Percentiles rank a stretch among this genome's conserved stretches.
Conservation (phyloP, 2,113 vertebrate species). For the Channa argus region DNA sequence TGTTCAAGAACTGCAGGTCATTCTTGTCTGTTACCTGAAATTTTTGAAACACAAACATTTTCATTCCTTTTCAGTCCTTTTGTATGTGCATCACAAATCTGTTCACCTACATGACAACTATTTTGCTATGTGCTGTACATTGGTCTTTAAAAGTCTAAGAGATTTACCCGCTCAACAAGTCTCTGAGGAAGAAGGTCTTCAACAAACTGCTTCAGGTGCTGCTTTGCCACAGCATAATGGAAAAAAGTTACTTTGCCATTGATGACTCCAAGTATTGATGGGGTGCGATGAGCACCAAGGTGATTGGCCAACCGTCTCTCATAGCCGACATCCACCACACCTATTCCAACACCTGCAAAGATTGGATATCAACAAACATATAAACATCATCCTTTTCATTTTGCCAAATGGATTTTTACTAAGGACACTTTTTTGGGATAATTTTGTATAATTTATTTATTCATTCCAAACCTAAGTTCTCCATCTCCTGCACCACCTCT, state of each 20-base stretch:
- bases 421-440: not conserved
- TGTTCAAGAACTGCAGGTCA: conserved; percentile 88
- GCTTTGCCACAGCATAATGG: conserved; percentile 90
- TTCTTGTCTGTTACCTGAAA: conserved; percentile 94
- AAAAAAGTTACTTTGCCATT: conserved; percentile 95
- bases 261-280: conserved; percentile 91
- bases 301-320: conserved; percentile 94
- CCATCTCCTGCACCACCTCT: conserved; percentile 93
- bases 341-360: conserved; percentile 91
- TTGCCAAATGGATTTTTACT: not conserved
- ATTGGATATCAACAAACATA: not conserved
- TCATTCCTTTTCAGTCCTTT: not conserved
- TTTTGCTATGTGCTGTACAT: no score
- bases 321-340: conserved; percentile 93
- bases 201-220: conserved; percentile 93
- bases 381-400: not conserved
- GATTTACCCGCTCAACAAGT: conserved; percentile 90
- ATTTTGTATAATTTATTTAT: not conserved
- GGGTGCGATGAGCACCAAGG: conserved; percentile 94
- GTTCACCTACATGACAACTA: no score
- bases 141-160: not conserved
- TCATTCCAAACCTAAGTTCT: conserved; percentile 85
- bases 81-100: no score
- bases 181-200: conserved; percentile 94
- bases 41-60: not conserved